A percentile compares a stretch with the other conserved stretches of the same genome.
Evolutionary conservation across 2,797 vertebrate species (phyloP).

Genomic region (Antennarius maculatus): DNA sequence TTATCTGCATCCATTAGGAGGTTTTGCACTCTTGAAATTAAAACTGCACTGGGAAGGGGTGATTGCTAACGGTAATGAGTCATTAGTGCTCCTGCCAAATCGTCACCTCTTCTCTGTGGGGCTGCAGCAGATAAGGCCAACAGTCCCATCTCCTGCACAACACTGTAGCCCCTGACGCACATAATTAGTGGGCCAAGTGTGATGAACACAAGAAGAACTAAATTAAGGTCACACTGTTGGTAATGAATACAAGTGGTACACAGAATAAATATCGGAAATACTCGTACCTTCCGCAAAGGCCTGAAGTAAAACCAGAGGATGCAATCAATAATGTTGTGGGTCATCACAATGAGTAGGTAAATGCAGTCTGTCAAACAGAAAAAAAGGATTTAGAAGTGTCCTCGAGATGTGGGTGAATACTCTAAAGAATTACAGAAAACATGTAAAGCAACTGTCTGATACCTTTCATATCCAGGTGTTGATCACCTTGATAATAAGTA

Average conservation of each 20-base stretch:
- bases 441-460: too few relatives aligned
- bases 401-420: too few relatives aligned
- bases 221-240: neutral
- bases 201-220: slow-evolving; percentile 11
- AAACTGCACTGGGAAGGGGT: slow-evolving; percentile 36
- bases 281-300: too few relatives aligned
- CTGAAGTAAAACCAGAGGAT: too few relatives aligned
- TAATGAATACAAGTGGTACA: neutral
- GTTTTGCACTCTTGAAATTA: slow-evolving; percentile 47
- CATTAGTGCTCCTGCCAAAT: slow-evolving; percentile 44
- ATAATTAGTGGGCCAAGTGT: slow-evolving; percentile 2
- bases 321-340: neutral
- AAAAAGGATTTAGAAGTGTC: too few relatives aligned
- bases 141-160: neutral
- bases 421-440: too few relatives aligned
- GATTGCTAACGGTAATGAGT: slow-evolving; percentile 44
- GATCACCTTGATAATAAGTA: too few relatives aligned
- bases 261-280: neutral
- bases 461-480: too few relatives aligned
- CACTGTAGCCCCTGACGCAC: neutral
- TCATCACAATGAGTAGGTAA: neutral
- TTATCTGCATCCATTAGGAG: slow-evolving; percentile 61
- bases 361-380: neutral
- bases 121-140: neutral
- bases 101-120: slow-evolving; percentile 22